phyloP scores from a whole-genome alignment of 1,140 invertebrate species.

The Platyscapa corneri region DNA sequence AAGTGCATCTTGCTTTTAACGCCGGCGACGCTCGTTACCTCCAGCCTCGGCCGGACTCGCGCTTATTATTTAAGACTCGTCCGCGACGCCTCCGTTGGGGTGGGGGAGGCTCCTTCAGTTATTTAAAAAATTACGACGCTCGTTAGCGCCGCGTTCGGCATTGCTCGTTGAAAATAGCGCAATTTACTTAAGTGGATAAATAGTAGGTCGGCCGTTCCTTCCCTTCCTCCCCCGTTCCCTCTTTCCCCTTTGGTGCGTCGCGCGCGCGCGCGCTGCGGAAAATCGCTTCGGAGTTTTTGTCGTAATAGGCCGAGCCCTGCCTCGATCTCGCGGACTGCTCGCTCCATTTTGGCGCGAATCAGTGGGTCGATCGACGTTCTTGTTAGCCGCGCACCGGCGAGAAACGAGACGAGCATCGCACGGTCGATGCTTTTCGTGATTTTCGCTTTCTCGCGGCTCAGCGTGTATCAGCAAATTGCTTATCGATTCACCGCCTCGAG shows the following conservation, averaged over 20 bases:
- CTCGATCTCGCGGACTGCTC: too few relatives aligned
- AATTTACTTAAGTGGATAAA: background rate
- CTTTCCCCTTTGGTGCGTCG: too few relatives aligned
- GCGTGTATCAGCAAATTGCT: slow-evolving; percentile 16
- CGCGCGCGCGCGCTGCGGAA: too few relatives aligned
- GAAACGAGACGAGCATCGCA: background rate
- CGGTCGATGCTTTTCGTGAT: background rate
- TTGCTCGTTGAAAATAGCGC: background rate
- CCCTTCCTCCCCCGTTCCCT: too few relatives aligned
- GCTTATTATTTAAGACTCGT: background rate
- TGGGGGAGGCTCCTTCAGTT: background rate
- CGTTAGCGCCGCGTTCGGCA: background rate
- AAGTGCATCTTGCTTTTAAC: background rate
- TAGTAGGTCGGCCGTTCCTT: background rate
- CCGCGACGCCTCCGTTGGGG: too few relatives aligned
- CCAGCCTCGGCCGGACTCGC: background rate
- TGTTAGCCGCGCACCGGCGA: too few relatives aligned
- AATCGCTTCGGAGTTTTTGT: too few relatives aligned
- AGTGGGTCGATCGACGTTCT: too few relatives aligned
- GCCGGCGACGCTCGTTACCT: background rate
- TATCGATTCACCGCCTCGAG: background rate
- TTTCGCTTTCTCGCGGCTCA: background rate
- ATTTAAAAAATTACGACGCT: background rate
- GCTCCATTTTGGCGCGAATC: too few relatives aligned
- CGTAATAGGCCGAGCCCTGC: too few relatives aligned